phyloP scores from a whole-genome alignment of 2,113 vertebrate species.

The Malaclemys terrapin region DNA sequence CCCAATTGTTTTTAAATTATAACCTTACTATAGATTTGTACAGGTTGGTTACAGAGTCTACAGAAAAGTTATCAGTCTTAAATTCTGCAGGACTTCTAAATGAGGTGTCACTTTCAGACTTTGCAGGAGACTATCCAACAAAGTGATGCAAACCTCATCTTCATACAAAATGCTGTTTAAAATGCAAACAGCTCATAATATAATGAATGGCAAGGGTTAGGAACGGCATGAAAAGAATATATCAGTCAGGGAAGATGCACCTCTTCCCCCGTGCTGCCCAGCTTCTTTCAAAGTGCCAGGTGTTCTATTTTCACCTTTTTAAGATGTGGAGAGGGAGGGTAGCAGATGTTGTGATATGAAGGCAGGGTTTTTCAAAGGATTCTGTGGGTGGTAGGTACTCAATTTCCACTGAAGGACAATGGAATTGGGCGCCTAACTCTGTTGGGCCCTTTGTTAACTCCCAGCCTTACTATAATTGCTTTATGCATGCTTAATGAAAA shows the following conservation, averaged over 20 bases:
- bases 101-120: background rate
- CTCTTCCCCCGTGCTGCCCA: background rate
- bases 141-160: background rate
- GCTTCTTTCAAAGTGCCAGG: background rate
- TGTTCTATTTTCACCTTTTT: background rate
- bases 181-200: background rate
- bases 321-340: background rate
- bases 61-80: background rate
- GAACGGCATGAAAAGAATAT: background rate
- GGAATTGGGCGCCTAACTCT: background rate
- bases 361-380: background rate
- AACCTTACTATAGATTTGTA: too few relatives aligned
- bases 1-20: background rate
- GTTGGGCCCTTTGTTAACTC: too few relatives aligned
- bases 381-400: background rate
- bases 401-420: background rate
- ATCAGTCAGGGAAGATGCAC: background rate
- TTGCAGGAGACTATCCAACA: background rate
- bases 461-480: background rate
- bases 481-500: background rate
- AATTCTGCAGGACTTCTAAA: background rate
- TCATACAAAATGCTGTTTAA: background rate
- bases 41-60: background rate
- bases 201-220: background rate
- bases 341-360: background rate